Percentiles rank a stretch among this genome's conserved stretches.
phyloP scores from a whole-genome alignment of 2,797 vertebrate species.

The Sebastes paucispinis region DNA sequence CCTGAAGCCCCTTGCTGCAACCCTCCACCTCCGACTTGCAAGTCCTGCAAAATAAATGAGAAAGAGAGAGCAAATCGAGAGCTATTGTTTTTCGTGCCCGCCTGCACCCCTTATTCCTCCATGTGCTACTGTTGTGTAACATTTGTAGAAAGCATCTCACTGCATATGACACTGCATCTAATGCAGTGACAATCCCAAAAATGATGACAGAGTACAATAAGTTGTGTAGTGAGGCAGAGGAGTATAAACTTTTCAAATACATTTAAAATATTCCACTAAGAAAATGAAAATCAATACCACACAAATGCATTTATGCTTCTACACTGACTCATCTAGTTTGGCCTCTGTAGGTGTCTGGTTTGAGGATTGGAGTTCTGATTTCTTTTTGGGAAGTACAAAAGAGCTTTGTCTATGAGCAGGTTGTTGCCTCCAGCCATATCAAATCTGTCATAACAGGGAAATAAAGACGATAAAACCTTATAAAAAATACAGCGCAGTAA shows the following conservation, averaged over 20 bases:
- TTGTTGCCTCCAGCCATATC: constrained; percentile 51
- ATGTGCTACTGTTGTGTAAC: constrained; percentile 28
- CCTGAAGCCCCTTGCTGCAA: constrained; percentile 54
- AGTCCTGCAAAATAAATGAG: constrained; percentile 62
- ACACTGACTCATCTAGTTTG: constrained; percentile 55
- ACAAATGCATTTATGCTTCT: constrained; percentile 23
- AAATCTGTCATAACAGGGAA: constrained; percentile 68
- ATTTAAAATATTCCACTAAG: constrained; percentile 27
- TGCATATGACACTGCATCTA: constrained; percentile 15
- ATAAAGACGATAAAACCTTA: constrained; percentile 63
- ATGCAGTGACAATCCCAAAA: constrained; percentile 40
- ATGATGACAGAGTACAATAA: constrained; percentile 31
- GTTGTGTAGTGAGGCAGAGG: constrained; percentile 20
- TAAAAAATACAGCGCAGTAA: constrained; percentile 53
- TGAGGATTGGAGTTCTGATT: constrained; percentile 68
- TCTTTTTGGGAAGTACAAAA: constrained; percentile 70
- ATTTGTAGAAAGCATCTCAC: constrained; percentile 34
- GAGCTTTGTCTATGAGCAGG: constrained; percentile 66
- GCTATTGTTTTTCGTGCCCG: neutral
- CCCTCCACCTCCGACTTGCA: constrained; percentile 48
- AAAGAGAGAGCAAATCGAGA: constrained; percentile 32
- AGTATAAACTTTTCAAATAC: constrained; percentile 30
- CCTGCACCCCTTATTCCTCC: constrained; percentile 24
- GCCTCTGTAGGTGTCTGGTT: constrained; percentile 48
- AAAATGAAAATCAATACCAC: constrained; percentile 42